phyloP scores from a whole-genome alignment of 1,140 invertebrate species.

The Heliconius himera region DNA sequence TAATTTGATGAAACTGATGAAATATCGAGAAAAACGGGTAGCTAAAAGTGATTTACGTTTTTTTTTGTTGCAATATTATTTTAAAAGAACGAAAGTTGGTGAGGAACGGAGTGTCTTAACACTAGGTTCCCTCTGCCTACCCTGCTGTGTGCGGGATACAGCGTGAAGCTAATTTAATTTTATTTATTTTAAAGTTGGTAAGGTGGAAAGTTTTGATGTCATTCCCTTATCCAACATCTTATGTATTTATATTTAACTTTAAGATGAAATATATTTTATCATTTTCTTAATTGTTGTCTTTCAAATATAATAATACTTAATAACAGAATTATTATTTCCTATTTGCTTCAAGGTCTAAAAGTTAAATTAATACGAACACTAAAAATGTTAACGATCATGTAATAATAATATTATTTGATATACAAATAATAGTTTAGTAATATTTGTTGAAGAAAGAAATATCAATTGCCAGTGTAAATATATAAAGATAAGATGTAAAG shows the following conservation, averaged over 20 bases:
- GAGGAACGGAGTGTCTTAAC: too few relatives aligned
- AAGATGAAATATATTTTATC: not conserved
- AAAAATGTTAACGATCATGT: too few relatives aligned
- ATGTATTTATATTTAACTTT: too few relatives aligned
- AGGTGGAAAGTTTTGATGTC: not conserved
- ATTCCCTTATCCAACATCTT: not conserved
- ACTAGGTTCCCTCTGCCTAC: too few relatives aligned
- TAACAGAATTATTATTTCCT: not conserved
- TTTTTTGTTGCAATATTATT: not conserved
- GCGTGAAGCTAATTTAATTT: too few relatives aligned
- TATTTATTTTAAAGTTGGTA: too few relatives aligned
- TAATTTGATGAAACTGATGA: not conserved
- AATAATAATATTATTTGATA: not conserved
- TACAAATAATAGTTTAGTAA: too few relatives aligned
- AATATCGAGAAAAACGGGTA: not conserved
- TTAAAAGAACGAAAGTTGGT: not conserved
- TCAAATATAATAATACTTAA: too few relatives aligned
- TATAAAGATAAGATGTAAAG: not conserved
- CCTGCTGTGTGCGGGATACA: too few relatives aligned
- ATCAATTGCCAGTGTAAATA: conserved; percentile 4
- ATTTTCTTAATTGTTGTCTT: not conserved
- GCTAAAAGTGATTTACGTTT: not conserved
- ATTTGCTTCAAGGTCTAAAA: not conserved
- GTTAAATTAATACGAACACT: too few relatives aligned
- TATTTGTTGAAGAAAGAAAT: not conserved